phyloP scores from a whole-genome alignment of 2,797 vertebrate genomes.

The Chromis chromis region DNA sequence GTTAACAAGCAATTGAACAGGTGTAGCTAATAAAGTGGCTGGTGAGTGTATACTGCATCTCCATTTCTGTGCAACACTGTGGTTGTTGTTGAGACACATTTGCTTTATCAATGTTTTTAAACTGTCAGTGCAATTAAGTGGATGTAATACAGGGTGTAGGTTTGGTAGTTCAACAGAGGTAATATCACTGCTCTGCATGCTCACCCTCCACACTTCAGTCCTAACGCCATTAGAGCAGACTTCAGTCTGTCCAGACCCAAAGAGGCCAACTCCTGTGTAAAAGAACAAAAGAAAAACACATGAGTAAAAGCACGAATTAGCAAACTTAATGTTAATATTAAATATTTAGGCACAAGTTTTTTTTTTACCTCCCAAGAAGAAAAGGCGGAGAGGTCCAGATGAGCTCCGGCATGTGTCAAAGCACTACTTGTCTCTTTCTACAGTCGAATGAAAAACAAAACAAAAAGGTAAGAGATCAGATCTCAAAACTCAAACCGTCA shows the following conservation, averaged over 20 bases:
- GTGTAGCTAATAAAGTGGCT: too few species aligned
- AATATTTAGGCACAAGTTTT: rapidly evolving
- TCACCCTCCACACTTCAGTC: slow-evolving; percentile 98
- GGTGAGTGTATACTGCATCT: too few species aligned
- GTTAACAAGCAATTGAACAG: too few species aligned
- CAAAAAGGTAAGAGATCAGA: background rate
- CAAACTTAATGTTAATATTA: background rate
- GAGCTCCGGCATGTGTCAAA: slow-evolving; percentile 95
- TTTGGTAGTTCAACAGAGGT: background rate
- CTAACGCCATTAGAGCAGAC: slow-evolving; percentile 96
- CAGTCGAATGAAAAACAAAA: background rate
- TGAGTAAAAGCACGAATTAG: background rate
- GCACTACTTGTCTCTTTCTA: slow-evolving; percentile 99
- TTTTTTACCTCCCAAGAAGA: slow-evolving; percentile 96
- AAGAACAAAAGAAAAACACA: background rate
- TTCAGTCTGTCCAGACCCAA: slow-evolving; percentile 97
- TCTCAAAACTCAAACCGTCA: rapidly evolving
- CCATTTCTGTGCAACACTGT: too few species aligned
- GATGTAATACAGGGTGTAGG: too few species aligned
- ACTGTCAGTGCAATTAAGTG: too few species aligned
- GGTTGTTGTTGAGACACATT: too few species aligned
- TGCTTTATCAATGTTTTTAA: too few species aligned
- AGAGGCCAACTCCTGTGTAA: slow-evolving; percentile 94
- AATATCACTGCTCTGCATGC: slow-evolving; percentile 44
- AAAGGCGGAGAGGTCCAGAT: slow-evolving; percentile 97